Conservation (phyloP, 2,113 vertebrate genomes). For the Clarias batrachus region DNA sequence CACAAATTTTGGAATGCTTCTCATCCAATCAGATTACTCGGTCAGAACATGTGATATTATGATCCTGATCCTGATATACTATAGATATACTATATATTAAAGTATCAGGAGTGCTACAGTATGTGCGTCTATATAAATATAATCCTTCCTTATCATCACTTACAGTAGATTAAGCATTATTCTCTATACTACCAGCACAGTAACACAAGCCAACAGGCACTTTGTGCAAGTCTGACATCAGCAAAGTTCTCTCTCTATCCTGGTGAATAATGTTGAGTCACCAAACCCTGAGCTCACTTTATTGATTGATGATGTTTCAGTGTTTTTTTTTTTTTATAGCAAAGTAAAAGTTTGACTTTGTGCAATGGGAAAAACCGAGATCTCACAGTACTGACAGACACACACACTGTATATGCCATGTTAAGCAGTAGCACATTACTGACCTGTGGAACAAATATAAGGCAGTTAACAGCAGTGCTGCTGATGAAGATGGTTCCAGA, state of each 20-base stretch:
- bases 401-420: neutral
- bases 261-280: constrained; percentile 18
- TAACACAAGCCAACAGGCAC: constrained; percentile 14
- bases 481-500: constrained; percentile 92
- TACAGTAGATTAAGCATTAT: neutral
- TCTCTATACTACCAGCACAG: neutral
- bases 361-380: neutral
- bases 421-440: constrained; percentile 20
- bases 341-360: neutral
- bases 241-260: constrained; percentile 15
- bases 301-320: constrained; percentile 14
- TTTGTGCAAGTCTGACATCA: constrained; percentile 36
- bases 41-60: neutral
- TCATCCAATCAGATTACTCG: no score
- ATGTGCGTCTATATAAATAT: neutral
- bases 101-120: neutral
- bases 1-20: no score
- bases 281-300: constrained; percentile 1
- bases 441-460: constrained; percentile 95
- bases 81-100: neutral
- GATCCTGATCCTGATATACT: neutral
- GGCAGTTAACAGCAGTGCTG: constrained; percentile 86
- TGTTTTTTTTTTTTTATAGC: neutral
- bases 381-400: neutral
- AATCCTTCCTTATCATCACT: constrained; percentile 4